Evolutionary conservation across 2,888 invertebrate genomes (phyloP), one percentile per base, ranked within the genome.

Genomic region (Ceramica pisi): DNA sequence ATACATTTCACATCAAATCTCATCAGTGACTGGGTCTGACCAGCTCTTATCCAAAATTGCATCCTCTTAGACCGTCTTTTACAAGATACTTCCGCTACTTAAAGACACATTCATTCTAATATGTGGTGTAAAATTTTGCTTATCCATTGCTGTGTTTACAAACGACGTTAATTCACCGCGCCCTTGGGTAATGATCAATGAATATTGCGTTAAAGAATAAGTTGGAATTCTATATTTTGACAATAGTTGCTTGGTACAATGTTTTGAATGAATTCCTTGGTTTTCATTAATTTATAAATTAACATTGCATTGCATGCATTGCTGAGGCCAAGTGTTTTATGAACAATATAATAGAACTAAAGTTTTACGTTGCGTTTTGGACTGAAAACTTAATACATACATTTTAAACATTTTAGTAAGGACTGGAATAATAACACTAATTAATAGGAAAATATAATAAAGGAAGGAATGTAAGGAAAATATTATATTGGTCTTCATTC

Each of bases 1-100:
- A 78, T 68, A 67, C 84, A 76, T 78, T 81, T 80, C 86, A 80
- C 80, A 71, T 71, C 80, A 81, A 78, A 79, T 74, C 75, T 62
- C 72, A 69, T 60, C 71, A 77, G 51, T 69, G 78, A 87, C 86
- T 85, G 86, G 72, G 67, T 63, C 74, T 63, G 55, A 51, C 67
- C 55, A 50, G 31, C 50, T 77, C 73, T 78, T 64, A 73, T 73
- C 81, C 81, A 65, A 81, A 80, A 80, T 80, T 73, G 73, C 78
- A 73, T 78, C 81, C 81, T 80, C 73, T 67, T 65, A 65, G 26
- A 69, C 16, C 48, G 8, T 81, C 69, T 78, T 80, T 80, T 80
- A 80, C 73, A 81, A 80, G 80, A 80, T 77, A 80, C 66, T 81
- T 80, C 80, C 80, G 81, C 62, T 72, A 68, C 66, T 65, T 66